These are phyloP conservation scores for Globicephala melas DNA, from an alignment of 2,113 vertebrate species.

Conservation along the genomic window DNA sequence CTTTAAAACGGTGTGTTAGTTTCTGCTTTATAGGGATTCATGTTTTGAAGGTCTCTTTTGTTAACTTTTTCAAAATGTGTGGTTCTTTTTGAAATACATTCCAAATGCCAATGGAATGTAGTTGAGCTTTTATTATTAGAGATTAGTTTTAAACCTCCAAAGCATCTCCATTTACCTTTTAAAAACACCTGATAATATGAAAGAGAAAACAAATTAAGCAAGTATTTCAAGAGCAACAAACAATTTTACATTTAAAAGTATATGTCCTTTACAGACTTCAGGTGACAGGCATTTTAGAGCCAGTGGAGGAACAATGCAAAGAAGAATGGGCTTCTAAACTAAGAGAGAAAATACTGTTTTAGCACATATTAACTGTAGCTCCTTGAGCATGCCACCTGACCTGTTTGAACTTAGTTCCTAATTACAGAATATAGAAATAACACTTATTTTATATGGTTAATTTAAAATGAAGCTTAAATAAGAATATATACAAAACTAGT, in stretches of 20 bases:
- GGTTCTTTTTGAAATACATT: not conserved
- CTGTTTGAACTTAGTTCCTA: not conserved
- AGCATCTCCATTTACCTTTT: not conserved
- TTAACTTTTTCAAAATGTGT: slow-evolving; percentile 26
- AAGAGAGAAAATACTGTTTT: not conserved
- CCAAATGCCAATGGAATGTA: not conserved
- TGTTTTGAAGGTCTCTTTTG: slow-evolving; percentile 29
- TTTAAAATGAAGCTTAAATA: not conserved
- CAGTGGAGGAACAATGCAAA: not conserved
- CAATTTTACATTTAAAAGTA: not conserved
- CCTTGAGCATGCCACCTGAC: not conserved
- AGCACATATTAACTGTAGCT: not conserved
- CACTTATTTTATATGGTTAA: not conserved
- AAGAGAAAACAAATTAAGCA: not conserved
- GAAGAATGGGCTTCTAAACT: not conserved
- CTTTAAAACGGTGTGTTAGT: no score
- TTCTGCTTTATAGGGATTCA: not conserved
- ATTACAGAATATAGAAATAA: not conserved
- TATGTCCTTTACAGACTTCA: not conserved
- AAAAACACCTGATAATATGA: not conserved
- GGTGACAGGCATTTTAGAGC: not conserved
- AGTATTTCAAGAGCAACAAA: not conserved
- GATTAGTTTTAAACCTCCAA: not conserved
- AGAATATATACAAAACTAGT: not conserved
- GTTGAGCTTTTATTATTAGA: not conserved